Base-by-base conservation (phyloP, 1,140 invertebrate species). In the Drosophila pseudoobscura region DNA sequence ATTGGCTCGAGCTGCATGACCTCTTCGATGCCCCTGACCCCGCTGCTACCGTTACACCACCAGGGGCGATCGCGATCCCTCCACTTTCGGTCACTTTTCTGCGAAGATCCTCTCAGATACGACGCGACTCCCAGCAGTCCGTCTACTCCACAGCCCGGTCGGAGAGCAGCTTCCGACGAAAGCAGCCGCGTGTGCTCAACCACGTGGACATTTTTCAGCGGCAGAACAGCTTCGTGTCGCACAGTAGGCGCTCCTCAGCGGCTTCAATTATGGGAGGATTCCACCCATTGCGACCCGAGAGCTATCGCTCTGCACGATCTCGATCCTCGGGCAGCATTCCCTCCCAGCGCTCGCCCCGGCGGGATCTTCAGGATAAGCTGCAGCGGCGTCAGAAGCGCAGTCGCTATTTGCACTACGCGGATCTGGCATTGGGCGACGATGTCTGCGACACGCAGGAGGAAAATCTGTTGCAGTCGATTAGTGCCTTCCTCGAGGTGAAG, bases 1-100 rank as follows among this genome's bases (percentile, higher is more conserved):
- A 91, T 65, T 91, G 91, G 91, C 74, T 91, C 43, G 91, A 91
- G 53, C 56, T 91, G 51, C 91, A 91, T 29, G 90, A 91, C 55
- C 64, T 91, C 6, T 91, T 91, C 31, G 71, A 90, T 53, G 56
- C 24, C 7, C 26, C 53, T 2, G 72, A 68, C 20, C 58, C 29
- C 22, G 13, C 15, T 15, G 63, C 26, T 43, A 45, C 68, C 0
- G 31, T 22, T 26, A 53, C 60, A n/a, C 57, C 73, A 1, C 45
- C 62, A 24, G 31, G 3, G 31, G 15, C 63, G 31, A 13, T 46
- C 6, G 15, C 63, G 31, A 13, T 46, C 6, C 41, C 45, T 6
- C 15, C 44, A 2, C 31, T 31, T 2, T n/a, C 63, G 6, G 54
- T 68, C 35, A 26, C 61, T 22, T n/a, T 79, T 13, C 63, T 61